These are phyloP conservation scores for Parapsyche elsis DNA, from an alignment of 1,140 invertebrate genomes.

Conservation along the genomic window DNA sequence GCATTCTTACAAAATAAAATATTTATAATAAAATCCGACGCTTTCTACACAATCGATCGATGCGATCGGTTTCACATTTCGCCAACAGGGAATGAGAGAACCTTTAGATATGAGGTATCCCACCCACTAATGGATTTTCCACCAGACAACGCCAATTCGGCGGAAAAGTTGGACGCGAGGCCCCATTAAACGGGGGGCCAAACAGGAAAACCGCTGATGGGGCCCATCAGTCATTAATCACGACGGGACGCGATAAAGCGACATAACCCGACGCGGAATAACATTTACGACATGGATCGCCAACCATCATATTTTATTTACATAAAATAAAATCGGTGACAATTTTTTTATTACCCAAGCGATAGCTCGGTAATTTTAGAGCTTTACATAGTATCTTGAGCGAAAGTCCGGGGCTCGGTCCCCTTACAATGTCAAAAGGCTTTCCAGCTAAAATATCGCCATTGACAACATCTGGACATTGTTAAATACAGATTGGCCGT, in stretches of 20 bases:
- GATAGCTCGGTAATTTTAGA: neutral
- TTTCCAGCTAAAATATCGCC: no score
- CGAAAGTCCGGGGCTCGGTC: no score
- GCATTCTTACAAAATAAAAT: no score
- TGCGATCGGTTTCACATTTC: no score
- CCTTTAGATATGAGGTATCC: neutral
- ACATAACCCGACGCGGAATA: neutral
- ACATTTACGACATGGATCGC: neutral
- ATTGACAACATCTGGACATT: no score
- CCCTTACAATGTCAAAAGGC: no score
- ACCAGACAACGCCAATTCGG: conserved; percentile 29
- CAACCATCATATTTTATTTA: neutral
- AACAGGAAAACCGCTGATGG: conserved; percentile 42
- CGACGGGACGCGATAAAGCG: conserved; percentile 29
- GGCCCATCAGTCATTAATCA: conserved; percentile 38
- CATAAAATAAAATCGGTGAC: neutral
- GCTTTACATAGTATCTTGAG: neutral
- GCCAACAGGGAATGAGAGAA: no score
- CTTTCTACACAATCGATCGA: no score
- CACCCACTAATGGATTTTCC: conserved; percentile 32
- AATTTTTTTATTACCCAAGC: neutral
- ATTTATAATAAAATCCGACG: no score
- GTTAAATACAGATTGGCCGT: no score
- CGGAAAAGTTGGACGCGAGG: conserved; percentile 17
- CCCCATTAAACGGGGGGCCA: conserved; percentile 23